phyloP scores from a whole-genome alignment of 2,888 invertebrate genomes.

The Ochlodes sylvanus region DNA sequence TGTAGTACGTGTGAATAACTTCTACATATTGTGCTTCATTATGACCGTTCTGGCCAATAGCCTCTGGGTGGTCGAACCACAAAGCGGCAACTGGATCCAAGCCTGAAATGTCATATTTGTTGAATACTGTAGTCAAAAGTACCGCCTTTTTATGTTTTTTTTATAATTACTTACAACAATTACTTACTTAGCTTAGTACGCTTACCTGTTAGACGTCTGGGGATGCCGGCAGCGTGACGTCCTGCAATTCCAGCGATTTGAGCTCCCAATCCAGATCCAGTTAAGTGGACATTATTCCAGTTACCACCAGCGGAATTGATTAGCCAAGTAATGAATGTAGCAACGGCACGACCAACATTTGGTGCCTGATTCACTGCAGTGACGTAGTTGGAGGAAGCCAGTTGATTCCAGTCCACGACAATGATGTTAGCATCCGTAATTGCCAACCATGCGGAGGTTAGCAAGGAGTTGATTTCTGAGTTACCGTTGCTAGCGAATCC shows the following conservation, averaged over 20 bases:
- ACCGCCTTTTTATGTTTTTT: too few relatives aligned
- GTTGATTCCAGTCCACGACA: conserved; percentile 47
- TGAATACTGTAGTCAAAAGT: too few relatives aligned
- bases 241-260: conserved; percentile 59
- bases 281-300: conserved; percentile 64
- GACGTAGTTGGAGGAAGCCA: conserved; percentile 41
- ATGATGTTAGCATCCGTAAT: conserved; percentile 54
- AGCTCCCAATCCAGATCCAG: conserved; percentile 70
- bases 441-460: conserved; percentile 62
- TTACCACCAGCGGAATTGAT: conserved; percentile 59
- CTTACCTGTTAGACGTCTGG: conserved; percentile 50
- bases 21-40: conserved; percentile 52
- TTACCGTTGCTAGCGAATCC: conserved; percentile 54
- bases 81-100: conserved; percentile 61
- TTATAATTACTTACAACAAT: too few relatives aligned
- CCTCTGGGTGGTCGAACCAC: conserved; percentile 51
- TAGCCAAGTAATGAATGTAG: conserved; percentile 63
- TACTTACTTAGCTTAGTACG: neutral
- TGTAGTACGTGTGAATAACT: conserved; percentile 54
- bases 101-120: conserved; percentile 45
- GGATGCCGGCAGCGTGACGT: conserved; percentile 45
- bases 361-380: conserved; percentile 52
- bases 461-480: conserved; percentile 53
- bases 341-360: conserved; percentile 56
- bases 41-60: conserved; percentile 47